Conservation (phyloP, 2,888 invertebrate species). For the Tineola bisselliella region DNA sequence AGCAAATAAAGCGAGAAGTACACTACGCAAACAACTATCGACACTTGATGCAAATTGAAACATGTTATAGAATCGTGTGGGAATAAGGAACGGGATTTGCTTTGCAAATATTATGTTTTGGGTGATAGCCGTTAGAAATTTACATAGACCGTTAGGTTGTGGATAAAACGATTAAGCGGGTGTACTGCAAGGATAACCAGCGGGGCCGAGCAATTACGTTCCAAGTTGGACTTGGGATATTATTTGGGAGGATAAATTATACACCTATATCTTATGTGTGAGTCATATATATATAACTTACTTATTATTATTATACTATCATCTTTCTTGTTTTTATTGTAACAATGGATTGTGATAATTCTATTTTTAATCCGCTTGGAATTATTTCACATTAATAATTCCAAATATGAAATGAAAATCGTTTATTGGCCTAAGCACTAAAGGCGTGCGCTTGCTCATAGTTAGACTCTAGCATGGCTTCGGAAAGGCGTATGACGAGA, state of each 20-base stretch:
- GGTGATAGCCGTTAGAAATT: not conserved
- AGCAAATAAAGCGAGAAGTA: slow-evolving; percentile 6
- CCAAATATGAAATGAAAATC: no score
- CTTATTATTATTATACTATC: no score
- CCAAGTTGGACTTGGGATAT: not conserved
- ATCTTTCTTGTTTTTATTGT: no score
- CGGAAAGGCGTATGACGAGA: no score
- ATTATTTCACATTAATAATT: no score
- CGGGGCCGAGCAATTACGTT: not conserved
- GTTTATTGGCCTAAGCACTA: no score
- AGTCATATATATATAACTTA: no score
- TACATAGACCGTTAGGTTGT: slow-evolving; percentile 4
- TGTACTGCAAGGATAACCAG: not conserved
- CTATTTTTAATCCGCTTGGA: no score
- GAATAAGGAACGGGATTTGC: slow-evolving; percentile 10
- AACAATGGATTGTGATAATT: no score
- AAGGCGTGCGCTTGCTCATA: no score
- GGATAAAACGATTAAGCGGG: slow-evolving; percentile 10
- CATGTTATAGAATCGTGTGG: slow-evolving; percentile 10
- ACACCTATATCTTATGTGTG: no score
- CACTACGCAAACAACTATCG: slow-evolving; percentile 5
- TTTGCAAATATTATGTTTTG: slow-evolving; percentile 5
- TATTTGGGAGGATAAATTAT: not conserved
- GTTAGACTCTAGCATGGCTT: no score
- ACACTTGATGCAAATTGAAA: slow-evolving; percentile 12